phyloP scores from a whole-genome alignment of 2,797 vertebrate species.

The Gambusia yucatana region DNA sequence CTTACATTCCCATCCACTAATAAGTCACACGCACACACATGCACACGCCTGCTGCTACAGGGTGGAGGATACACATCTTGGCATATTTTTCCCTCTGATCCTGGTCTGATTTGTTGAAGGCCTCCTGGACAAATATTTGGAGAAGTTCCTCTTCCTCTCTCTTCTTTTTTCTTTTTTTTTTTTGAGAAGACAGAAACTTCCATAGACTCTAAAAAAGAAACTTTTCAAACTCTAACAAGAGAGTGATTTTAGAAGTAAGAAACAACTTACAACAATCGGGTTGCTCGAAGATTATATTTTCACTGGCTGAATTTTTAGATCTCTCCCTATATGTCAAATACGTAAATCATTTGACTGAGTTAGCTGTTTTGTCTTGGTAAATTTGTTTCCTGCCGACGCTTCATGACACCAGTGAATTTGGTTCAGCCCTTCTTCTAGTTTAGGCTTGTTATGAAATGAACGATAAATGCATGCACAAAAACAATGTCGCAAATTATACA shows the following conservation, averaged over 20 bases:
- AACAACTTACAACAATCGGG: not conserved
- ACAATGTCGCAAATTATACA: not conserved
- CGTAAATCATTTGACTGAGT: not conserved
- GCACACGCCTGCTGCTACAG: not conserved
- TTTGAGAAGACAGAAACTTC: too few relatives aligned
- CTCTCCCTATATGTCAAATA: not conserved
- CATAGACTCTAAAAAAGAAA: not conserved
- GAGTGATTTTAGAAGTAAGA: not conserved
- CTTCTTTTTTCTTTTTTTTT: not conserved
- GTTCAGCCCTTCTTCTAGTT: not conserved
- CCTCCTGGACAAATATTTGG: not conserved
- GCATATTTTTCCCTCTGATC: not conserved
- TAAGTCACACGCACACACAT: constrained; percentile 6
- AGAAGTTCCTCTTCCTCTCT: not conserved
- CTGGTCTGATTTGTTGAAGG: not conserved
- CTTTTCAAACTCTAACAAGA: not conserved
- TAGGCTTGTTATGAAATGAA: not conserved
- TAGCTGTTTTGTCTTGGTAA: not conserved
- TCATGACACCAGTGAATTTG: not conserved
- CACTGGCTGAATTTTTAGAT: not conserved
- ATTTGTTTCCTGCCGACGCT: not conserved
- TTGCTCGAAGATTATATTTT: not conserved
- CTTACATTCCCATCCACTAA: constrained; percentile 34
- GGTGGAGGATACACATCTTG: not conserved
- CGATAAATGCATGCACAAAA: not conserved